phyloP scores from a whole-genome alignment of 2,888 invertebrate genomes.

The Diachrysia chrysitis region DNA sequence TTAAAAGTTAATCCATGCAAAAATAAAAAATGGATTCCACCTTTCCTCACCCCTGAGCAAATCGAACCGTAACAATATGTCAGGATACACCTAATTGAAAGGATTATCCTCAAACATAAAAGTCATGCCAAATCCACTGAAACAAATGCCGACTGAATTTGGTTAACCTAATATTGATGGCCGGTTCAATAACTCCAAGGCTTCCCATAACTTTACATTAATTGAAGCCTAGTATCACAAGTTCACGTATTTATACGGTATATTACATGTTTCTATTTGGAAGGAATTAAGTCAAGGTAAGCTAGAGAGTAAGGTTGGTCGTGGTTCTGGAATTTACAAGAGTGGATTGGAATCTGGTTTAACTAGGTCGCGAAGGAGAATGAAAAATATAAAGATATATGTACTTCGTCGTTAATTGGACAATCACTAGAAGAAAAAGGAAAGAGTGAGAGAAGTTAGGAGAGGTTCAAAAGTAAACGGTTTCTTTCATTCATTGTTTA shows the following conservation, averaged over 20 bases:
- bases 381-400: no score
- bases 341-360: no score
- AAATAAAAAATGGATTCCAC: neutral
- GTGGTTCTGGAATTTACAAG: no score
- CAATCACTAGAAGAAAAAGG: no score
- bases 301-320: neutral
- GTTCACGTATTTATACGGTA: constrained; percentile 21
- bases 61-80: constrained; percentile 39
- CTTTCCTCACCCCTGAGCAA: constrained; percentile 13
- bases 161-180: constrained; percentile 40
- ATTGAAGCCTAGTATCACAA: constrained; percentile 30
- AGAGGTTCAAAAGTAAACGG: no score
- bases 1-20: neutral
- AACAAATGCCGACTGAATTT: constrained; percentile 29
- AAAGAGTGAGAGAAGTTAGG: no score
- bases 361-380: neutral
- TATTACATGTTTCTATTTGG: constrained; percentile 12
- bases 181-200: constrained; percentile 35
- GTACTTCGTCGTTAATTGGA: no score
- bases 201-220: constrained; percentile 34
- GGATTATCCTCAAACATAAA: constrained; percentile 16
- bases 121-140: constrained; percentile 11
- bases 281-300: neutral
- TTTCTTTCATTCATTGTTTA: no score
- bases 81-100: constrained; percentile 18